These are phyloP conservation scores for Platorchestia sp. DNA, from an alignment of 1,140 invertebrate species.

Conservation along the genomic window DNA sequence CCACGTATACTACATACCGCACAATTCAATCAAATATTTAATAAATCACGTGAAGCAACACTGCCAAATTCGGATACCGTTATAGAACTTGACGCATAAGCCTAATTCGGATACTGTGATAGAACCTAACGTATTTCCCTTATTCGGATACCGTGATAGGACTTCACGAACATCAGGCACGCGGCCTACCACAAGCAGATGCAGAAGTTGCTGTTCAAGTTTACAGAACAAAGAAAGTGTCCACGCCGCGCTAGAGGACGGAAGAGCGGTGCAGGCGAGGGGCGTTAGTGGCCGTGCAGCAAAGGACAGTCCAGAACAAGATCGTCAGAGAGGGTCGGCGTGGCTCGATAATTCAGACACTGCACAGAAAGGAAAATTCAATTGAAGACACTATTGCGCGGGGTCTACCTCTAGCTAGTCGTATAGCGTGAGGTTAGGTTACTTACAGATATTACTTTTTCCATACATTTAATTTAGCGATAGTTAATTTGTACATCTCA, in stretches of 20 bases:
- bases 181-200: not conserved
- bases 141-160: not conserved
- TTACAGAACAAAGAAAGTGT: not conserved
- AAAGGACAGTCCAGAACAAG: conserved; percentile 38
- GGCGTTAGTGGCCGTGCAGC: conserved; percentile 1
- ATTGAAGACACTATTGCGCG: not conserved
- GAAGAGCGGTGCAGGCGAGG: not conserved
- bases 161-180: not conserved
- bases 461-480: no score
- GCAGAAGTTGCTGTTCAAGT: not conserved
- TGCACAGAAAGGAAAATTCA: conserved; percentile 38
- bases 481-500: no score
- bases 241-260: not conserved
- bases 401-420: no score
- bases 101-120: not conserved
- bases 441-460: no score
- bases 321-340: conserved; percentile 39
- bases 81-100: not conserved
- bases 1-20: not conserved
- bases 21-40: not conserved
- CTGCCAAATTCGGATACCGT: not conserved
- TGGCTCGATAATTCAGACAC: conserved; percentile 41
- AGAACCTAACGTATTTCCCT: no score
- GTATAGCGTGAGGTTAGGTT: no score
- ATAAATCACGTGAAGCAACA: not conserved